These are phyloP conservation scores for Nephrotoma guestfalica DNA, from an alignment of 2,888 invertebrate genomes.

Conservation along the genomic window DNA sequence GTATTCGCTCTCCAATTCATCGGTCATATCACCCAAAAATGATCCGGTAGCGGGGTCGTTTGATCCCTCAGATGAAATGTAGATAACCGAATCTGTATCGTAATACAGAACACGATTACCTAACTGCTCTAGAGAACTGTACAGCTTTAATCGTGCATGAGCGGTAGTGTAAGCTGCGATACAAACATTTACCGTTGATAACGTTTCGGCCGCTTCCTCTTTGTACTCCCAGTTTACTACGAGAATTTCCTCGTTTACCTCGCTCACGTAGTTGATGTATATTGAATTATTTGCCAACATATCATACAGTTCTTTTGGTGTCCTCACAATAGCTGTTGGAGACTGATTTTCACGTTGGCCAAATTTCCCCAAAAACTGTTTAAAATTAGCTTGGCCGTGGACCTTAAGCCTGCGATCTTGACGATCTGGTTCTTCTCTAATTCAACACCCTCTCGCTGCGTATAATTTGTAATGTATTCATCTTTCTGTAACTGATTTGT, in stretches of 20 bases:
- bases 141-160: constrained; percentile 22
- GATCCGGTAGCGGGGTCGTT: too few relatives aligned
- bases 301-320: too few relatives aligned
- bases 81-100: background rate
- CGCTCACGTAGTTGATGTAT: too few relatives aligned
- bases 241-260: constrained; percentile 13
- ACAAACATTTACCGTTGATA: constrained; percentile 17
- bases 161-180: constrained; percentile 25
- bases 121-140: constrained; percentile 20
- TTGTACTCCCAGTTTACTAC: constrained; percentile 14
- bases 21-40: too few relatives aligned
- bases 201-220: constrained; percentile 5
- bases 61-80: too few relatives aligned
- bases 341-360: background rate
- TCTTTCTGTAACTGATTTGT: too few relatives aligned
- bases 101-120: constrained; percentile 21
- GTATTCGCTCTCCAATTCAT: too few relatives aligned
- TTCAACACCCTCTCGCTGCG: too few relatives aligned
- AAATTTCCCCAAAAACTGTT: background rate
- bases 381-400: background rate
- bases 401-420: background rate
- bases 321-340: background rate
- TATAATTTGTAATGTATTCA: too few relatives aligned
- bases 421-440: too few relatives aligned
- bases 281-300: too few relatives aligned